A percentile compares a stretch with the other conserved stretches of the same genome.
Evolutionary conservation across 1,140 invertebrate genomes (phyloP).

Genomic region (Calliopsis andreniformis): DNA sequence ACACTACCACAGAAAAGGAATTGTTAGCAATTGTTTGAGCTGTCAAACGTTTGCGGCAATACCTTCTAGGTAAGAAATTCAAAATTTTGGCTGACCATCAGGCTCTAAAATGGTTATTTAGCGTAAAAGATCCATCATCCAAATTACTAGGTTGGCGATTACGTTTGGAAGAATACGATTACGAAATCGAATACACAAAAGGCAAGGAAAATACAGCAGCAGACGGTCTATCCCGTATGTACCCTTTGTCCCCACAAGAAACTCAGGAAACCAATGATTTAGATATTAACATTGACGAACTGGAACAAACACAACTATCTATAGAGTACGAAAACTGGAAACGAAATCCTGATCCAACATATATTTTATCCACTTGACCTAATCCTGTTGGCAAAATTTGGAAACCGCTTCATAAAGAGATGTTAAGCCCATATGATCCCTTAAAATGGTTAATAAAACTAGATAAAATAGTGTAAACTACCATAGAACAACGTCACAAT

Average conservation of each 20-base stretch:
- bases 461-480: background rate
- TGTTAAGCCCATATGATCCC: background rate
- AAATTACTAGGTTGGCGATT: slow-evolving; percentile 13
- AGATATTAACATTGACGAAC: background rate
- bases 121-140: slow-evolving; percentile 16
- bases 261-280: too few species aligned
- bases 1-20: slow-evolving; percentile 7
- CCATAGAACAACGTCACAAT: background rate
- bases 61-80: slow-evolving; percentile 2
- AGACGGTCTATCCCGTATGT: background rate
- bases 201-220: slow-evolving; percentile 9
- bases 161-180: slow-evolving; percentile 12
- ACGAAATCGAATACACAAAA: slow-evolving; percentile 18
- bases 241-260: too few species aligned
- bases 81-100: slow-evolving; percentile 16
- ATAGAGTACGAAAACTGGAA: background rate
- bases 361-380: background rate
- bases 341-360: background rate
- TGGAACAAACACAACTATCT: background rate
- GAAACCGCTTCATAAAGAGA: background rate
- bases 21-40: slow-evolving; percentile 12
- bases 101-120: slow-evolving; percentile 6
- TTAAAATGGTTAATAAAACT: background rate
- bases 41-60: background rate
- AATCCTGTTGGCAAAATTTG: slow-evolving; percentile 1